Conservation (phyloP, 2,797 vertebrate genomes). For the Galagoides demidoff region DNA sequence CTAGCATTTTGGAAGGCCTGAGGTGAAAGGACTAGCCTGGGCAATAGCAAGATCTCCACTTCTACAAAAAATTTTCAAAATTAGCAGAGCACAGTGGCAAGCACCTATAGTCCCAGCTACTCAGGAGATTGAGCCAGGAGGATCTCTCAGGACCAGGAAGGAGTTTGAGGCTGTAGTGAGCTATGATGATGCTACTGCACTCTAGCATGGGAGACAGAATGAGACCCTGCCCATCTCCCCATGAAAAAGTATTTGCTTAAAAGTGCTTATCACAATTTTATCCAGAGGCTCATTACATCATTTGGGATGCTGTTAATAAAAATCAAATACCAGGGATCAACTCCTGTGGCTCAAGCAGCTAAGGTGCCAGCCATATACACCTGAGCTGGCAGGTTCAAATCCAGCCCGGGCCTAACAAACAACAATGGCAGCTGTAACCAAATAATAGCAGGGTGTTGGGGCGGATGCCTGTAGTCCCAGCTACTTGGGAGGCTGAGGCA, state of each 20-base stretch:
- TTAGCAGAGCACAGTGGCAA: background rate
- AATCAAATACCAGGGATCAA: background rate
- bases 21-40: too few species aligned
- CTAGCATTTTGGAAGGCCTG: too few species aligned
- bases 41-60: too few species aligned
- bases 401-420: too few species aligned
- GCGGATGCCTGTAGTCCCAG: too few species aligned
- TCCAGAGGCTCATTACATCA: conserved; percentile 35
- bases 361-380: too few species aligned
- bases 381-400: too few species aligned
- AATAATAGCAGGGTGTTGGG: too few species aligned
- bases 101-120: background rate
- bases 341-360: too few species aligned
- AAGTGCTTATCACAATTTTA: background rate
- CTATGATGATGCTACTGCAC: background rate
- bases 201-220: background rate
- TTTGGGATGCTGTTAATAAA: conserved; percentile 39
- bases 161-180: background rate
- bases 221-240: background rate
- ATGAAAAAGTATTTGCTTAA: background rate
- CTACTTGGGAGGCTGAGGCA: too few species aligned
- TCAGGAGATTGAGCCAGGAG: background rate
- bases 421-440: too few species aligned
- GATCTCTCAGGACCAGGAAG: background rate
- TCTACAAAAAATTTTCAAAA: background rate